Evolutionary conservation across 2,797 vertebrate species (phyloP), one percentile per base, ranked within the genome.

Genomic region (Aselliscus stoliczkanus): DNA sequence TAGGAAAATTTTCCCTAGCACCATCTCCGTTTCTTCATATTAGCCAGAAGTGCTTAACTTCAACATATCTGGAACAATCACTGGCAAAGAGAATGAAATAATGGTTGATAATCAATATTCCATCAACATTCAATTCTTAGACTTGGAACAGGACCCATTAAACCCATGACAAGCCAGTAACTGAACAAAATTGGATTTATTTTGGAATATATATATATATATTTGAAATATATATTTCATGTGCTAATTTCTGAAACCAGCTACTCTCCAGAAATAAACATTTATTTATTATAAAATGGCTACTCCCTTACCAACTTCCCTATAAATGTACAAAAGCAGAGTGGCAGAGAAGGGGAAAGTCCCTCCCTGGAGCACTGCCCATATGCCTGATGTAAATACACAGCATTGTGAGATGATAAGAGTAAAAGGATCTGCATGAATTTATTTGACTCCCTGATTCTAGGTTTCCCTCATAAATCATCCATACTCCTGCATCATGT

Each of bases 401-500:
- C 9, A 93, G 4, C 34, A 47, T 27, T 17, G 4, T 42, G 1
- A 31, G 27, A 58, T 54, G 42, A 13, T 73, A 31, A 75, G 37
- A 25, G 5, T 7, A 0, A 20, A 72, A 90, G 7, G 7, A 56
- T 17, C 14, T n/a, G 1, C 18, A 23, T 14, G 29, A 5, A 12
- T 31, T 77, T 4, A 14, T 69, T 50, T 31, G 12, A 54, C 8
- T 9, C 18, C 4, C 39, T 64, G 27, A 18, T 17, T 67, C 21
- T 25, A 65, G 37, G 4, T 29, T 50, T 67, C 29, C 4, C 21
- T 37, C 69, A 1, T 52, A 93, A 62, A 81, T 31, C 54, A 65
- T 18, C 7, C 29, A 84, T 18, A 56, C 13, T 12, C 1, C 0
- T 42, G 0, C 0, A 37, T 4, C 37, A 42, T 7, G 25, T 42